Conservation (phyloP, 2,797 vertebrate species). For the Bradypodion ventrale region DNA sequence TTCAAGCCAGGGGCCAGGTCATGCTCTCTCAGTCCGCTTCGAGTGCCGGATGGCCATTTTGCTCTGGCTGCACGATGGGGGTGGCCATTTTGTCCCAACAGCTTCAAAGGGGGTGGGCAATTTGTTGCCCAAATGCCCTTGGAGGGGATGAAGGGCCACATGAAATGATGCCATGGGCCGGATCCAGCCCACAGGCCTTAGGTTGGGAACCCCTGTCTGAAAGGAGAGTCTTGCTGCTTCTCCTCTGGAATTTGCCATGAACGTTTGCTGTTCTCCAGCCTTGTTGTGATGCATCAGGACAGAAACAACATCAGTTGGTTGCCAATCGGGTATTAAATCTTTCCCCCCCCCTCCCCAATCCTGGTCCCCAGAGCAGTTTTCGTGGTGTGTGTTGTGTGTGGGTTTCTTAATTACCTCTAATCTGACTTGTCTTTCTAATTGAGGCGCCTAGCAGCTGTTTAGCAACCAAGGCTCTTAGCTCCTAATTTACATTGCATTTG, state of each 20-base stretch:
- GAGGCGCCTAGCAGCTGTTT: constrained; percentile 72
- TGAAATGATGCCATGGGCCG: too few species aligned
- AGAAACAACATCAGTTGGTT: neutral
- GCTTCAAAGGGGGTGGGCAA: too few species aligned
- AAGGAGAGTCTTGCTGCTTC: too few species aligned
- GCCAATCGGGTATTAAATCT: constrained; percentile 59
- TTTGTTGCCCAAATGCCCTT: too few species aligned
- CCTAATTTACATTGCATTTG: constrained; percentile 76
- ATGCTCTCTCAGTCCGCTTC: too few species aligned
- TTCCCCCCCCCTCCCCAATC: neutral
- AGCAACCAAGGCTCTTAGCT: constrained; percentile 73
- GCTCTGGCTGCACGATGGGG: too few species aligned
- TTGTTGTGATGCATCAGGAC: neutral
- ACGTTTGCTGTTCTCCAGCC: neutral
- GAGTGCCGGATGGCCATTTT: too few species aligned
- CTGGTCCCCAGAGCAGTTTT: constrained; percentile 42
- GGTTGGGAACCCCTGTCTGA: too few species aligned
- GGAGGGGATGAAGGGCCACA: too few species aligned
- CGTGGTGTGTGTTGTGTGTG: constrained; percentile 26
- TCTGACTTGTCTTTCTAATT: constrained; percentile 74
- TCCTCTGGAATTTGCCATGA: neutral
- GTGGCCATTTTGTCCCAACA: too few species aligned
- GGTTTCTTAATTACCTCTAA: constrained; percentile 72
- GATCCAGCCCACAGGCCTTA: too few species aligned
- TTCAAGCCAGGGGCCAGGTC: too few species aligned